Base-by-base conservation (phyloP, 1,140 invertebrate genomes). In the Chionoecetes opilio region DNA sequence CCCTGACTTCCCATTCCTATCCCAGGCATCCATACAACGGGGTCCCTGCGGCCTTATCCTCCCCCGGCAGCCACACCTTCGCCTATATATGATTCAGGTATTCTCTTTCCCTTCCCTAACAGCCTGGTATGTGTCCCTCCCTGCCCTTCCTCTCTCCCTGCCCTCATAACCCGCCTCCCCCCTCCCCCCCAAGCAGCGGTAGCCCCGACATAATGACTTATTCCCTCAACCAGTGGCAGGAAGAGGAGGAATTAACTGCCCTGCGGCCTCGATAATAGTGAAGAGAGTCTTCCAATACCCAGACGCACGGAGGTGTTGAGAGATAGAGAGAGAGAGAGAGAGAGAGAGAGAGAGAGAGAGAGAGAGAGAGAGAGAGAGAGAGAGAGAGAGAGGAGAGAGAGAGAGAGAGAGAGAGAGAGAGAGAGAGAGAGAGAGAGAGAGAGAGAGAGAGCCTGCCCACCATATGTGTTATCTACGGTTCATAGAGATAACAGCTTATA, bases 281-380 rank as follows among this genome's bases (percentile, higher is more conserved):
- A 0, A 21, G 21, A 75, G 63, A 75, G 63, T 75, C 63, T 75
- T 75, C 26, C n/a, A 17, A n/a, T n/a, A n/a, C 63, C 21, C 11
- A 26, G n/a, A 75, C 63, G 63, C 6, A 75, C n/a, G 63, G 63
- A 75, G 63, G 26, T 17, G 21, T 6, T 17, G 63, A 75, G 63
- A n/a, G 26, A n/a, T 17, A 75, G 63, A 75, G 63, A 75, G 63
- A 75, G 63, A 75, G 63, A 75, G 63, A 75, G 63, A 75, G 63
- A 75, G 63, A 75, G 63, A 75, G 63, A 75, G 63, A 75, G 63
- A 75, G 63, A 75, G 63, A 75, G 63, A 75, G 63, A 75, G 63
- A 75, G 63, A 75, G 63, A 75, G 63, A 75, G 63, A 75, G 63
- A 75, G 63, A 75, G 63, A 75, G 63, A 75, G 46, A 53, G 46